Base-by-base conservation (phyloP, 1,140 invertebrate species). In the Samia ricini region DNA sequence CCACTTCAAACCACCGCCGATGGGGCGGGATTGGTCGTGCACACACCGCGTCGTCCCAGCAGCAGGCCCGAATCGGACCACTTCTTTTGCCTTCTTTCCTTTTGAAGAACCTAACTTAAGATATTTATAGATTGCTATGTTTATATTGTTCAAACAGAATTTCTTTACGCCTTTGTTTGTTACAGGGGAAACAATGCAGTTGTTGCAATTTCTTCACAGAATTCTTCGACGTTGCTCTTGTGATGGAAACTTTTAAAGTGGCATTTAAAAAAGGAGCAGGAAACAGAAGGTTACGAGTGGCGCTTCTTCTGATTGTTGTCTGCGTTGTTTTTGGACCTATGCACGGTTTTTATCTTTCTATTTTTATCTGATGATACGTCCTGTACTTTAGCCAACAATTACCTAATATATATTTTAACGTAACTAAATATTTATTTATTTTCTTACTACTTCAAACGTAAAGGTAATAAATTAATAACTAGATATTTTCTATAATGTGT, bases 261-360 rank as follows among this genome's bases (percentile, higher is more conserved):
- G 94, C 93, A 0, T 96, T 96, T 76, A 95, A 94, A 71, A 90
- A 93, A 59, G 95, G 94, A 2, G 90, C 92, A 29, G 93, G 94
- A 50, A 95, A 95, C 68, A 83, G 95, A 8, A 91, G 93, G 64
- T 91, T 93, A 57, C 91, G 95, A 36, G 94, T 96, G 3, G 92
- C 94, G 62, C 90, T 95, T 29, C 88, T 96, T 4, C 95, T 96
- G 91, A 88, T 96, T 26, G 93, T 95, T 15, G 94, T 95, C 3
- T 95, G 95, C 91, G 95, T 96, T 6, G 94, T 96, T 26, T 95
- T 96, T 74, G 95, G 95, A 52, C 95, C 95, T 0, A 90, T 95
- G 85, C 94, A 96, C 70, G 95, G 95, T 95, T 85, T 93, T 52
- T n/a, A 22, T 52, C 7, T 2, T 8, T 12, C 12, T 42, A 1